Percentiles rank a stretch among this genome's conserved stretches.
Conservation (phyloP, 2,113 vertebrate species). For the Dicaeum eximium region DNA sequence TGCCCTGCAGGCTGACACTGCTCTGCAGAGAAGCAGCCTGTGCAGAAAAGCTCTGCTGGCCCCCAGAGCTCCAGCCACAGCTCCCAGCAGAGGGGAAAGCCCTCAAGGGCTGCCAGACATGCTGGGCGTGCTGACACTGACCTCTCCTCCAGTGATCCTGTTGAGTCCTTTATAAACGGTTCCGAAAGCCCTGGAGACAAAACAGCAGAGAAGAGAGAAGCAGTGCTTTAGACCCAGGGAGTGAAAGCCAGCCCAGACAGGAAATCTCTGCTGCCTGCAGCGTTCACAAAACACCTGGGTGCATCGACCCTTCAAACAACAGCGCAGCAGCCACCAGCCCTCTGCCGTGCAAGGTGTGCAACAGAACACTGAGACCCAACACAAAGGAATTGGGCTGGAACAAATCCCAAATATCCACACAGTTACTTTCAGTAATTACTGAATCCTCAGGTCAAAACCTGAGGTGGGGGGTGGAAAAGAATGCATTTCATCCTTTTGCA, state of each 20-base stretch:
- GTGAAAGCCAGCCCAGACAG: neutral
- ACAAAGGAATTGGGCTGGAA: neutral
- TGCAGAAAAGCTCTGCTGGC: neutral
- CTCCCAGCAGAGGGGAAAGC: neutral
- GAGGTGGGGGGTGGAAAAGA: neutral
- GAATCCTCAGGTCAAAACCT: neutral
- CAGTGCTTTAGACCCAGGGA: neutral
- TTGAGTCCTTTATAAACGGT: neutral
- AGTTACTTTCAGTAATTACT: too few species aligned
- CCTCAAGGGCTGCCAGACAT: neutral
- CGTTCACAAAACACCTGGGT: neutral
- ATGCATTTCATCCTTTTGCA: neutral
- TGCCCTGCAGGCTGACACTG: neutral
- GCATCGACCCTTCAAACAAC: neutral
- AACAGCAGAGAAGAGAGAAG: neutral
- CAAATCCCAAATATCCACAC: neutral
- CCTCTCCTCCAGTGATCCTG: neutral
- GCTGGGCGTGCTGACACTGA: neutral
- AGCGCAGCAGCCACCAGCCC: neutral
- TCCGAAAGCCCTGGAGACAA: neutral
- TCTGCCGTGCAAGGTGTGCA: neutral
- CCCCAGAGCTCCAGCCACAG: neutral
- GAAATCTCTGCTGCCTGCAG: neutral
- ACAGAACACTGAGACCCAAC: neutral
- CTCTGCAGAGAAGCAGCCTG: neutral